Evolutionary conservation across 2,888 invertebrate genomes (phyloP).

Genomic region (Asteroscopus sphinx): DNA sequence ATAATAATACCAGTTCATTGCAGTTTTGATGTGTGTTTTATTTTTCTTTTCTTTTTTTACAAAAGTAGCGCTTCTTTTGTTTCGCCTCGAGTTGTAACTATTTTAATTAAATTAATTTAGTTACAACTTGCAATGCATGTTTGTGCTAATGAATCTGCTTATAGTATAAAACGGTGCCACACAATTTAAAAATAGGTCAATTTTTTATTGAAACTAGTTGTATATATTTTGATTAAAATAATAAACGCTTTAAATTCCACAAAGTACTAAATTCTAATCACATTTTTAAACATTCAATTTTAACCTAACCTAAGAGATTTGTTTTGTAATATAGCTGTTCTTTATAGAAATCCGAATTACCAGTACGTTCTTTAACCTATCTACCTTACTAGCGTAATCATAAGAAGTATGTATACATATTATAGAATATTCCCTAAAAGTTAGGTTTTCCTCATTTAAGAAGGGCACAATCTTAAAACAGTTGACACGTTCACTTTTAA

Average conservation of each 20-base stretch:
- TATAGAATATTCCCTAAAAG: slow-evolving; percentile 9
- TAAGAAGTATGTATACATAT: slow-evolving; percentile 15
- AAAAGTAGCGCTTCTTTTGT: slow-evolving; percentile 79
- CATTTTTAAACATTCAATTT: slow-evolving; percentile 2
- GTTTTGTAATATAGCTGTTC: neutral
- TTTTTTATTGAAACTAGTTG: slow-evolving; percentile 9
- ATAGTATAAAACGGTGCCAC: slow-evolving; percentile 18
- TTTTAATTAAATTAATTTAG: slow-evolving; percentile 71
- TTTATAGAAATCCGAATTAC: slow-evolving; percentile 11
- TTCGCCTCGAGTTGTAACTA: slow-evolving; percentile 63
- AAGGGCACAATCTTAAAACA: slow-evolving; percentile 12
- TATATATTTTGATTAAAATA: slow-evolving; percentile 28
- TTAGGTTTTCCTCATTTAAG: slow-evolving; percentile 14
- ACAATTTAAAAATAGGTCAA: slow-evolving; percentile 22
- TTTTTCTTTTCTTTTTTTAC: slow-evolving; percentile 84
- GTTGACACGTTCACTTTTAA: slow-evolving; percentile 2
- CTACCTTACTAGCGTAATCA: slow-evolving; percentile 16
- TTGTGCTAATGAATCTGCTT: slow-evolving; percentile 80
- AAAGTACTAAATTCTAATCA: slow-evolving; percentile 5
- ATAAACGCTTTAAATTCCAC: slow-evolving; percentile 23
- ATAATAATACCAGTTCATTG: slow-evolving; percentile 93
- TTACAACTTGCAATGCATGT: slow-evolving; percentile 73
- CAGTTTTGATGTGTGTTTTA: slow-evolving; percentile 92
- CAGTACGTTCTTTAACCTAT: slow-evolving; percentile 5
- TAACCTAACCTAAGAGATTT: neutral